Conservation (phyloP, 1,140 invertebrate genomes). For the Cataglyphis hispanica region DNA sequence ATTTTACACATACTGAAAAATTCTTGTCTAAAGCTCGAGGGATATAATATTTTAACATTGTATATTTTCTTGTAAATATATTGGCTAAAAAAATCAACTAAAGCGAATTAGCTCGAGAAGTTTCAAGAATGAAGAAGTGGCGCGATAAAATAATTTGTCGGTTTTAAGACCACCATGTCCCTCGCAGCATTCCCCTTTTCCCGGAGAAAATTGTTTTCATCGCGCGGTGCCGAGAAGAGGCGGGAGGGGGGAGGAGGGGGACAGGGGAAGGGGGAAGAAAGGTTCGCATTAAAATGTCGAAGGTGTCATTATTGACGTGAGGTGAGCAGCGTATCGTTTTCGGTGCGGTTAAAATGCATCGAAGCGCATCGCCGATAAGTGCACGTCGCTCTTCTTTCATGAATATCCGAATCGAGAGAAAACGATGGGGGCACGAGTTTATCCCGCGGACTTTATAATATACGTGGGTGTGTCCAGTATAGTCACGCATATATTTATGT, state of each 20-base stretch:
- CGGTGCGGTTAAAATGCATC: slow-evolving; percentile 29
- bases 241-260: too few species aligned
- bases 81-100: neutral
- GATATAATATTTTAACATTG: neutral
- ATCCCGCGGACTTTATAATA: neutral
- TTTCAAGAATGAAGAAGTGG: neutral
- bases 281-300: slow-evolving; percentile 46
- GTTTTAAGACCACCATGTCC: slow-evolving; percentile 28
- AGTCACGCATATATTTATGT: neutral
- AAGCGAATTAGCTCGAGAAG: neutral
- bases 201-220: slow-evolving; percentile 23
- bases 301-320: neutral
- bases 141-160: slow-evolving; percentile 49
- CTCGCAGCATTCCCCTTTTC: neutral
- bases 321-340: slow-evolving; percentile 6
- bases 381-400: neutral
- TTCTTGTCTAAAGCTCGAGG: neutral
- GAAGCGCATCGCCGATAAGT: slow-evolving; percentile 37
- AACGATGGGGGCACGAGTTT: neutral
- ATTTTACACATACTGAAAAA: too few species aligned
- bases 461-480: neutral
- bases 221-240: neutral
- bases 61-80: neutral
- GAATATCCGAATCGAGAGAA: slow-evolving; percentile 27
- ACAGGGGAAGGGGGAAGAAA: too few species aligned